Evolutionary conservation across 2,888 invertebrate species (phyloP).

Genomic region (Agonopterix heracliana): DNA sequence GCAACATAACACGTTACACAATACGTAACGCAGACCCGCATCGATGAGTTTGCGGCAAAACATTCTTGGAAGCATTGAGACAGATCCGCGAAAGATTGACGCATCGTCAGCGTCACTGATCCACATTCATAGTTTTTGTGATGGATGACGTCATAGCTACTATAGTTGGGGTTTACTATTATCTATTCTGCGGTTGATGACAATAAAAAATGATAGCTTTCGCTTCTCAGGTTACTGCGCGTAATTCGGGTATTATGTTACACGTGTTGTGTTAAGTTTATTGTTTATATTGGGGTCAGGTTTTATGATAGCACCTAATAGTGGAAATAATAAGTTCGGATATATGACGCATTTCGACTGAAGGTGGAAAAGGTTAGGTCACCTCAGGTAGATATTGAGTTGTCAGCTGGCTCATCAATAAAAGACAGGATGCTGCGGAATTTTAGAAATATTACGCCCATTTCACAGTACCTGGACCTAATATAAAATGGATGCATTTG

Average conservation of each 20-base stretch:
- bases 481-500: too few species aligned
- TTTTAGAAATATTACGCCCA: too few species aligned
- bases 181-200: neutral
- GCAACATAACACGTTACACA: too few species aligned
- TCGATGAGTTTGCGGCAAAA: too few species aligned
- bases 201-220: conserved; percentile 12
- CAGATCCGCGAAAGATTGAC: conserved; percentile 18
- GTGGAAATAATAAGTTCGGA: too few species aligned
- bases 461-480: too few species aligned
- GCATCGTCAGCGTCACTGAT: conserved; percentile 16
- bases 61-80: conserved; percentile 10
- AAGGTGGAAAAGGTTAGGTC: too few species aligned
- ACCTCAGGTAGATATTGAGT: too few species aligned
- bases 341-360: too few species aligned
- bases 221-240: conserved; percentile 8
- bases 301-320: neutral
- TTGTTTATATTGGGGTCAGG: conserved; percentile 11
- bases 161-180: neutral
- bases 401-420: too few species aligned
- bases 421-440: too few species aligned
- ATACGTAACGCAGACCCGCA: too few species aligned
- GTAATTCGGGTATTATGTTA: conserved; percentile 10
- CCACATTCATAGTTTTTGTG: conserved; percentile 24
- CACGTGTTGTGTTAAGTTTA: conserved; percentile 10
- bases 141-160: conserved; percentile 21